Conservation (phyloP, 2,113 vertebrate genomes). For the Manacus vitellinus region DNA sequence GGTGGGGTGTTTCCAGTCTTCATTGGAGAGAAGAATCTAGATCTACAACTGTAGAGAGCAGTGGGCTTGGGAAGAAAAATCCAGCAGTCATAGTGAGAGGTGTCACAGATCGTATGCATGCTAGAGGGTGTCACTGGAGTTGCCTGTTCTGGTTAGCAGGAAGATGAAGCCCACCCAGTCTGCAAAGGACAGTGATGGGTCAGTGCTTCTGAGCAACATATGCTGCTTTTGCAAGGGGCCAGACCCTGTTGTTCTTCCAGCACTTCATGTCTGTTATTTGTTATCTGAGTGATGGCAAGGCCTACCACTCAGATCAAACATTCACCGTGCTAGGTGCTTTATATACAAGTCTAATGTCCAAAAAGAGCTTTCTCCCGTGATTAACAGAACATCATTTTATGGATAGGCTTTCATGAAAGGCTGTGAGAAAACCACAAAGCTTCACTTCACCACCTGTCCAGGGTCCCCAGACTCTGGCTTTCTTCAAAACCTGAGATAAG, state of each 20-base stretch:
- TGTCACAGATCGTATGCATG: not conserved
- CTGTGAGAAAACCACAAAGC: not conserved
- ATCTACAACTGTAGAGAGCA: not conserved
- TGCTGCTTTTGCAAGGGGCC: constrained; percentile 4
- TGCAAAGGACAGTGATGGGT: not conserved
- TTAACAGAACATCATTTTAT: not conserved
- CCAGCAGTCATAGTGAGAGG: not conserved
- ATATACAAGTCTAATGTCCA: not conserved
- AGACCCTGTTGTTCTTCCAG: not conserved
- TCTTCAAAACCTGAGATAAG: not conserved
- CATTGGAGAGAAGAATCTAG: not conserved
- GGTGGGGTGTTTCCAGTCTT: not conserved
- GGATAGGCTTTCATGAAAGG: not conserved
- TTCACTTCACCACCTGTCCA: not conserved
- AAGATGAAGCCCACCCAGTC: constrained; percentile 10
- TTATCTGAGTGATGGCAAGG: not conserved
- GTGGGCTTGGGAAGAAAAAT: not conserved
- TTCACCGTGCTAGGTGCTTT: not conserved
- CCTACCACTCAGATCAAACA: not conserved
- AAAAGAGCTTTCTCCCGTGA: not conserved
- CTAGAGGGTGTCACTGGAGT: not conserved
- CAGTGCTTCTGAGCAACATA: not conserved
- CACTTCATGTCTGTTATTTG: not conserved
- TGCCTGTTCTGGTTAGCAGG: constrained; percentile 28
- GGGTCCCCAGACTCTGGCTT: not conserved